Evolutionary conservation across 2,113 vertebrate genomes (phyloP).

Genomic region (Gymnobelideus leadbeateri): DNA sequence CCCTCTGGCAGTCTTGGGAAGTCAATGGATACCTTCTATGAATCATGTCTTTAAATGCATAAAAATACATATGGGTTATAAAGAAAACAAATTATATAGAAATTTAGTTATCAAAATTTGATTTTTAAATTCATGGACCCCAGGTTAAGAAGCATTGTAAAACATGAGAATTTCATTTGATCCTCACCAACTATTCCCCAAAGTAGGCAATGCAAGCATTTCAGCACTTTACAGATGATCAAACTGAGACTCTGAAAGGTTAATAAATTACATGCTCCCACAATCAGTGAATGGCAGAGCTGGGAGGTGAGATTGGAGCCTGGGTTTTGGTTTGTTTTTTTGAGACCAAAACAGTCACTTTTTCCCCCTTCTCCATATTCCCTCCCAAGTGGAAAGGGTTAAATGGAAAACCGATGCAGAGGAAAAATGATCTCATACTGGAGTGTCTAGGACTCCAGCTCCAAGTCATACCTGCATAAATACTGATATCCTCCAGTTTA

Average conservation of each 20-base stretch:
- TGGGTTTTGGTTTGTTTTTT: neutral
- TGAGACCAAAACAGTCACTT: neutral
- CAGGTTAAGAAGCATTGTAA: neutral
- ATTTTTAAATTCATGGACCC: neutral
- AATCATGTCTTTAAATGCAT: neutral
- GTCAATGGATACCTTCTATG: neutral
- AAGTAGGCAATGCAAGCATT: neutral
- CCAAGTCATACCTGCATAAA: slow-evolving; percentile 27
- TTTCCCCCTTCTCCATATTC: neutral
- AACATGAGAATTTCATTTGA: neutral
- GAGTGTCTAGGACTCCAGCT: slow-evolving; percentile 26
- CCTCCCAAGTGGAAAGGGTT: neutral
- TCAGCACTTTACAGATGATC: neutral
- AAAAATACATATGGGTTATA: neutral
- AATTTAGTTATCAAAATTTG: neutral
- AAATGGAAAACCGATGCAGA: slow-evolving; percentile 17
- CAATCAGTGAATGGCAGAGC: neutral
- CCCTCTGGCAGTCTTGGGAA: neutral
- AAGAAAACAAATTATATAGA: neutral
- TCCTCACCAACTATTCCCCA: neutral
- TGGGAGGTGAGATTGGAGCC: neutral
- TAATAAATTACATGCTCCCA: neutral
- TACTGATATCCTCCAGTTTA: slow-evolving; percentile 57
- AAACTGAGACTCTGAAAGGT: neutral
- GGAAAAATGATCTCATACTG: slow-evolving; percentile 52